Base-by-base conservation (phyloP, 2,888 invertebrate genomes). In the Dolomedes plantarius region DNA sequence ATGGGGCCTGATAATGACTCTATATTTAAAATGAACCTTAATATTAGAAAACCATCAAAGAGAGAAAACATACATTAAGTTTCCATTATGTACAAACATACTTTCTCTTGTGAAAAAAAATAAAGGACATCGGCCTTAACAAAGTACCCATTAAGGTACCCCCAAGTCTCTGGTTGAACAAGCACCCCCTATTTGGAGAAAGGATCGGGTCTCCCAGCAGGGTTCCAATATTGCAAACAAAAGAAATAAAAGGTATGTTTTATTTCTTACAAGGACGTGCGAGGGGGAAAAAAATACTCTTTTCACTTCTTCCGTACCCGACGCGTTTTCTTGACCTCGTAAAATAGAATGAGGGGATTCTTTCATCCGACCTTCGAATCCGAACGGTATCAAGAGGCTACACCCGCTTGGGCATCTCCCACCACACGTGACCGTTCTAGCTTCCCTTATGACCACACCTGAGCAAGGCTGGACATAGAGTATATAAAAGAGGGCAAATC, bases 341-440 rank as follows among this genome's bases (percentile, higher is more conserved):
- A 75, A 75, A 13, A 39, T 56, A 39, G 69, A 41, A 81, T 46
- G 67, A 56, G 69, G 69, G 41, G 82, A 69, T 73, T 82, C 82
- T 56, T 69, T 81, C 56, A 27, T 13, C 9, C 41, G 82, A 77
- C 83, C 83, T 83, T 83, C 83, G 65, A 41, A 64, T 46, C 29
- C 32, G 65, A 77, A 82, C 69, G 75, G 75, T 75, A 75, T 75
- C 62, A 62, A 72, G 76, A 31, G 83, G 73, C 76, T 76, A 76
- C 76, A 76, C 83, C 83, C 77, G 72, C 73, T 36, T 29, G 36
- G 72, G 56, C 73, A 83, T 83, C 83, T 83, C 76, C 76, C 75
- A 69, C 16, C 27, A 67, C 83, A 77, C 77, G 83, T 83, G 83
- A 73, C 56, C 6, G 13, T 27, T 7, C 29, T 13, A 19, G 23